Conservation (phyloP, 2,797 vertebrate species). For the Simalia tracyae region DNA sequence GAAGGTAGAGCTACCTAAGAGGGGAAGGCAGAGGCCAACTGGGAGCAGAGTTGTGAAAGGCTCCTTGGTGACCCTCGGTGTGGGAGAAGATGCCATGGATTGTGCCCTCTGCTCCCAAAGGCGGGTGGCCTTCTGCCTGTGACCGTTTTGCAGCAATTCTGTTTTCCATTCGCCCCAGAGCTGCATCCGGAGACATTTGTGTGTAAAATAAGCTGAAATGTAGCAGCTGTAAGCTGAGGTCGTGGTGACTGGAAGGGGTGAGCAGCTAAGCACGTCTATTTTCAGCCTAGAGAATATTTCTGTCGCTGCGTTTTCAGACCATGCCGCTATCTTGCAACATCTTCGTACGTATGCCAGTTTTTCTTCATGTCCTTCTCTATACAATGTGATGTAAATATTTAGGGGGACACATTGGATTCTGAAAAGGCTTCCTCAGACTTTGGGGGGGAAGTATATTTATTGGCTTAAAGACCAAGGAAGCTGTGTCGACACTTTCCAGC, state of each 20-base stretch:
- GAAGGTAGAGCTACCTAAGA: neutral
- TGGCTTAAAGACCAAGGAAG: neutral
- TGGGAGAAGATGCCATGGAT: conserved; percentile 48
- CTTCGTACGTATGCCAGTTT: too few relatives aligned
- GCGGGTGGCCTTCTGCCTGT: conserved; percentile 10
- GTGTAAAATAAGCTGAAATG: conserved; percentile 77
- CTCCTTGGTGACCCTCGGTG: neutral
- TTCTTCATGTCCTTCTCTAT: neutral
- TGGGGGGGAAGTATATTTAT: neutral
- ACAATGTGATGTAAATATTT: conserved; percentile 28
- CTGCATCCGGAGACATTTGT: conserved; percentile 79
- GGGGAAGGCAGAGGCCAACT: too few relatives aligned
- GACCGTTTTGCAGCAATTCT: conserved; percentile 75
- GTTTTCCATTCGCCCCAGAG: conserved; percentile 78
- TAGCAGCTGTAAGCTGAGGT: conserved; percentile 80
- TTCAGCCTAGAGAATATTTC: conserved; percentile 76
- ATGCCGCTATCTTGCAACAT: neutral
- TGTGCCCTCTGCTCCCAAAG: conserved; percentile 68
- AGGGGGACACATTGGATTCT: neutral
- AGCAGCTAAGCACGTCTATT: conserved; percentile 67
- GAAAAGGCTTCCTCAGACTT: neutral
- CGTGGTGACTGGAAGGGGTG: conserved; percentile 60
- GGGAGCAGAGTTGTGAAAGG: neutral
- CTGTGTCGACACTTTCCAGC: neutral
- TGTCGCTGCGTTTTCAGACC: conserved; percentile 52